Conservation (phyloP, 2,888 invertebrate species). For the Tiphia femorata region DNA sequence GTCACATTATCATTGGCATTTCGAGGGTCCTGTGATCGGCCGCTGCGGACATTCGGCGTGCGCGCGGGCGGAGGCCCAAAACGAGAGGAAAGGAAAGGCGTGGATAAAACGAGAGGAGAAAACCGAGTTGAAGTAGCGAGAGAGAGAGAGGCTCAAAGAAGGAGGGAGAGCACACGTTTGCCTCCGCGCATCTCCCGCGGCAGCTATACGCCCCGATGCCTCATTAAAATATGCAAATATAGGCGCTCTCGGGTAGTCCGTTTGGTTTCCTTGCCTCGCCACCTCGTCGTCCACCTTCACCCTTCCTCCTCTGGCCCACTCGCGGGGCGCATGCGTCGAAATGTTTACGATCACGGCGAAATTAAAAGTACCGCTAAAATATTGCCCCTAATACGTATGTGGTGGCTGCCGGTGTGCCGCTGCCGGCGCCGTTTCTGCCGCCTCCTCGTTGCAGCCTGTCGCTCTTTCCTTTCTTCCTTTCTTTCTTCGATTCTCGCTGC, state of each 20-base stretch:
- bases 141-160: background rate
- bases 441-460: conserved; percentile 5
- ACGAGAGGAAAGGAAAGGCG: background rate
- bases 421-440: conserved; percentile 2
- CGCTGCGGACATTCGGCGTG: background rate
- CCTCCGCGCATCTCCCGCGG: conserved; percentile 45
- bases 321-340: conserved; percentile 54
- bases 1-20: conserved; percentile 62
- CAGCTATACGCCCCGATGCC: conserved; percentile 53
- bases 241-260: conserved; percentile 54
- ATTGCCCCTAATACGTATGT: conserved; percentile 59
- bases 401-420: conserved; percentile 29
- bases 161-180: conserved; percentile 39
- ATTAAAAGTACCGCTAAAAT: conserved; percentile 68
- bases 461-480: background rate
- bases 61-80: background rate
- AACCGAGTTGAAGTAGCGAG: too few species aligned
- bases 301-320: conserved; percentile 20
- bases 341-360: conserved; percentile 67
- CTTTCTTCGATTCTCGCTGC: background rate
- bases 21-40: conserved; percentile 12
- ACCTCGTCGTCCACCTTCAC: conserved; percentile 23
- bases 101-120: background rate
- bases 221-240: conserved; percentile 69
- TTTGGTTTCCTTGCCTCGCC: conserved; percentile 45